Percentiles rank a stretch among this genome's conserved stretches.
phyloP scores from a whole-genome alignment of 2,797 vertebrate genomes.

The Staurois parvus region DNA sequence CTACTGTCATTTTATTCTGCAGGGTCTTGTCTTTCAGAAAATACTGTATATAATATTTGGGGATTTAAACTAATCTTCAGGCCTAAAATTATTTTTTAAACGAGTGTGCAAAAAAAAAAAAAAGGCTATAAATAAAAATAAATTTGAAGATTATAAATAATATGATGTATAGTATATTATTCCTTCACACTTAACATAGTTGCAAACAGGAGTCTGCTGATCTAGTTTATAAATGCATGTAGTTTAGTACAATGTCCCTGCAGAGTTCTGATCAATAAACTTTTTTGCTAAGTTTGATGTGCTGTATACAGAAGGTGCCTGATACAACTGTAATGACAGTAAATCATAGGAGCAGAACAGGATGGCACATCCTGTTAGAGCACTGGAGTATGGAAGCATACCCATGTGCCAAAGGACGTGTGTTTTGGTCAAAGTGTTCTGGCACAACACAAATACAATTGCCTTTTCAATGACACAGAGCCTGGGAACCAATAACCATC shows the following conservation, averaged over 20 bases:
- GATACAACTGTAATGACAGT: background rate
- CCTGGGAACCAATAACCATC: background rate
- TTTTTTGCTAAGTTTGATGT: background rate
- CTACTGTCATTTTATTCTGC: no score
- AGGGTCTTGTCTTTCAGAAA: no score
- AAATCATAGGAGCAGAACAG: constrained; percentile 31
- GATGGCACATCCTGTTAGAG: constrained; percentile 57
- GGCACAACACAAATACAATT: background rate
- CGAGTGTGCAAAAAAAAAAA: no score
- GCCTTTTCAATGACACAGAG: background rate
- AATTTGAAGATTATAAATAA: no score
- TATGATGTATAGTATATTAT: no score
- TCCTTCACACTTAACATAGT: no score
- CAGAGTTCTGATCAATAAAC: background rate
- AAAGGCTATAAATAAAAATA: no score
- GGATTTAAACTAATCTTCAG: no score
- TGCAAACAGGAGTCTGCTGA: no score
- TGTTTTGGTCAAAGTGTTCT: constrained; percentile 21
- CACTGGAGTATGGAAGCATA: constrained; percentile 34
- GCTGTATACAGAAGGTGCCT: background rate
- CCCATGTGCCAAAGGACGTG: background rate
- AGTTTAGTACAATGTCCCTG: background rate
- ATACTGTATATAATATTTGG: no score
- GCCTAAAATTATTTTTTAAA: no score
- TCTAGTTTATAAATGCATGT: no score